Base-by-base conservation (phyloP, 2,797 vertebrate genomes). In the Kryptopterus vitreolus region DNA sequence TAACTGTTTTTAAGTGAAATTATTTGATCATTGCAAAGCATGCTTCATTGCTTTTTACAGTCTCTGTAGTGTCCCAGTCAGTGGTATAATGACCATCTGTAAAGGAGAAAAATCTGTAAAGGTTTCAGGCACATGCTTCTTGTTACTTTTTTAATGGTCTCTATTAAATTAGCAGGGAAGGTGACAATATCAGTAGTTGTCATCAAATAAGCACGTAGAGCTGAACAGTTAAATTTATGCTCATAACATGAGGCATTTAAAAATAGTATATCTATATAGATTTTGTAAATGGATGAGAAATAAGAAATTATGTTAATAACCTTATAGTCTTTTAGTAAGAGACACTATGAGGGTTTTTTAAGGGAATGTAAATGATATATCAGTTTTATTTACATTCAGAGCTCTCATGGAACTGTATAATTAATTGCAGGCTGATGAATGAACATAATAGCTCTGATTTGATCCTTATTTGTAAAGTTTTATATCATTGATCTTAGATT, bases 1-100 rank as follows among this genome's bases (percentile, higher is more conserved):
- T 78, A 78, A 68, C 48, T 77, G 50, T 58, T 72, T 52, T 71
- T 3, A 68, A 68, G 29, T 33, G 43, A 26, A 69, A 13, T 33
- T 53, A 20, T 52, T 52, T 50, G 16, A 20, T 10, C 48, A 50
- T 22, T 12, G 18, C 6, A 35, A 72, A 53, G 29, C 50, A 55
- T 72, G 69, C 69, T 18, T 13, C 9, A 71, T 33, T 53, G 26
- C 16, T 4, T 31, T 50, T 22, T 71, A 53, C 48, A 33, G 48
- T 9, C 18, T 22, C 68, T 71, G 10, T 31, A 33, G 48, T 48
- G 65, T 43, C 65, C 24, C 65, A 66, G 12, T 66, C 24, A 43
- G 4, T 46, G 22, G 2, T 24, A 24, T 43, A 66, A 66, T 43
- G 12, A 50, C 43, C 24, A 8, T 29, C 13, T 48, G 4, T 69